Percentiles rank a stretch among this genome's conserved stretches.
These are phyloP conservation scores for Pseudocheirus occidentalis DNA, from an alignment of 2,797 vertebrate genomes.

Conservation along the genomic window DNA sequence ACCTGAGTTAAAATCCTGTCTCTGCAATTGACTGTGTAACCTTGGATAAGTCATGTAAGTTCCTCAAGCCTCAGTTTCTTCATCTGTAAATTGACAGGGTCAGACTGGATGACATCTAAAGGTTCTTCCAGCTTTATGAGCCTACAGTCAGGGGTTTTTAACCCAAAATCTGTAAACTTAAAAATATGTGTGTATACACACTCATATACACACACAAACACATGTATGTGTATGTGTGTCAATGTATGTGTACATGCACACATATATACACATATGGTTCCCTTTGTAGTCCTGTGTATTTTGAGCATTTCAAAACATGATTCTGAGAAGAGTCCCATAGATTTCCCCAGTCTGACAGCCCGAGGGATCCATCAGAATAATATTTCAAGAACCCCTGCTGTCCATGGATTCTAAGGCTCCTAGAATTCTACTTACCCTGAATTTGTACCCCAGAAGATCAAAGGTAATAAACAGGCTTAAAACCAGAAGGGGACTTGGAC, in stretches of 20 bases:
- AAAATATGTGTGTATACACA: not conserved
- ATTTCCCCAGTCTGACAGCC: not conserved
- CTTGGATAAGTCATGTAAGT: not conserved
- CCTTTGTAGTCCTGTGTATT: not conserved
- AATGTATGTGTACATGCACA: too few relatives aligned
- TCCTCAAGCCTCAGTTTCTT: not conserved
- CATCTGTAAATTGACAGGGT: not conserved
- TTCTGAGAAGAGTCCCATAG: not conserved
- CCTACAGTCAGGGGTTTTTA: not conserved
- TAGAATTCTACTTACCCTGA: not conserved
- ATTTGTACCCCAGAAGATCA: not conserved
- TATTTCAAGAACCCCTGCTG: not conserved
- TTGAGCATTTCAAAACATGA: not conserved
- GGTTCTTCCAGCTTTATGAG: not conserved
- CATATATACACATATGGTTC: not conserved
- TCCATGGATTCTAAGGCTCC: not conserved
- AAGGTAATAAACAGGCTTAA: not conserved
- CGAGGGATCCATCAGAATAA: not conserved
- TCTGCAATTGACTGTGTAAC: not conserved
- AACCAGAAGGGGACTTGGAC: not conserved
- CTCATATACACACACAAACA: too few relatives aligned
- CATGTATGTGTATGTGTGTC: too few relatives aligned
- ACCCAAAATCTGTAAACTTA: not conserved
- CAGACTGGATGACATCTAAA: not conserved
- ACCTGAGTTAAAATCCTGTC: not conserved